Evolutionary conservation across 2,113 vertebrate species (phyloP).

Genomic region (Platichthys stellatus): DNA sequence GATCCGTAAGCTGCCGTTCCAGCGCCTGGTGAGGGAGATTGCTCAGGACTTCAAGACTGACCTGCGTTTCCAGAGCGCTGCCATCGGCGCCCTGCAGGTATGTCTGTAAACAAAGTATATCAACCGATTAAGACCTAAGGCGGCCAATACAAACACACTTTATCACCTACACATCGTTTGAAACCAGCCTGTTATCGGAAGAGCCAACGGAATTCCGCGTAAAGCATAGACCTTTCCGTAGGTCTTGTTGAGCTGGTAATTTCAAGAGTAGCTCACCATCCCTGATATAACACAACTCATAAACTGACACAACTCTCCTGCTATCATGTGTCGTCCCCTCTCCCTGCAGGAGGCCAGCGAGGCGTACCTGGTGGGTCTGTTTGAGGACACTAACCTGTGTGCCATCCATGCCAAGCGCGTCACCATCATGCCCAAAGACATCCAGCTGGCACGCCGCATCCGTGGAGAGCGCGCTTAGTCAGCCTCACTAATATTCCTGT

Average conservation of each 20-base stretch:
- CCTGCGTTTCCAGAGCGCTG: conserved; percentile 87
- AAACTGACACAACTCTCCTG: neutral
- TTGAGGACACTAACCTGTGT: conserved; percentile 88
- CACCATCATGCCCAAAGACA: conserved; percentile 90
- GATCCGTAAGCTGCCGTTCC: conserved; percentile 89
- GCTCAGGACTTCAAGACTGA: conserved; percentile 89
- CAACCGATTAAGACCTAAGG: neutral
- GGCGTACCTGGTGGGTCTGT: conserved; percentile 87
- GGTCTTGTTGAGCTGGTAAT: too few relatives aligned
- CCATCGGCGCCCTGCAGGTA: conserved; percentile 86
- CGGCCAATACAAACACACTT: neutral
- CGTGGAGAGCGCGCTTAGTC: conserved; percentile 85
- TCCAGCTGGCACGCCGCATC: conserved; percentile 88
- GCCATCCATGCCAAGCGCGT: conserved; percentile 87
- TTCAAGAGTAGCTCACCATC: too few relatives aligned
- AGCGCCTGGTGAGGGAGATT: conserved; percentile 88
- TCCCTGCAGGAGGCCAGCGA: conserved; percentile 84
- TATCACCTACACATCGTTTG: too few relatives aligned
- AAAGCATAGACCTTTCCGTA: too few relatives aligned
- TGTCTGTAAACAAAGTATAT: neutral
- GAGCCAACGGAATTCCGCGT: too few relatives aligned
- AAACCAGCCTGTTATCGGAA: too few relatives aligned
- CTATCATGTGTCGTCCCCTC: conserved; percentile 13
- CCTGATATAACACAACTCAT: too few relatives aligned
- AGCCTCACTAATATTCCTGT: conserved; percentile 28